Evolutionary conservation across 2,113 vertebrate genomes (phyloP).

Genomic region (Myiagra hebetior): DNA sequence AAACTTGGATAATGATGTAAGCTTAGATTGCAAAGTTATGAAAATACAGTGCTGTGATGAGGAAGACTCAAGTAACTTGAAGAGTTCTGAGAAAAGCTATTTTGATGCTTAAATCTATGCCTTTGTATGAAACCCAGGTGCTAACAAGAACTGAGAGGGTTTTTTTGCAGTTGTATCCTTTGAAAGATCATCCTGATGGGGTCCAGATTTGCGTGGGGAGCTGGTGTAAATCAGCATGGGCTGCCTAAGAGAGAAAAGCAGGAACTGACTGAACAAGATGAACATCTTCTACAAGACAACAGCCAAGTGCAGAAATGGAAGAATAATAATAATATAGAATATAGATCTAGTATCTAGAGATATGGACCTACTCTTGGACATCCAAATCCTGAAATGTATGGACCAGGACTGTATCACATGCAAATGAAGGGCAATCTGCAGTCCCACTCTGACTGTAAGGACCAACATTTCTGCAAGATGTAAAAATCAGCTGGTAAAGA

Average conservation of each 20-base stretch:
- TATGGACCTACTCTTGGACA: neutral
- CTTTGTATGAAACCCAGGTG: accelerated
- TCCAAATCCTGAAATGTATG: neutral
- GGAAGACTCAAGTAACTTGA: neutral
- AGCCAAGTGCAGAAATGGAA: neutral
- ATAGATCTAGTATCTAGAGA: neutral
- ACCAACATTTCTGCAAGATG: neutral
- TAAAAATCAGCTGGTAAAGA: neutral
- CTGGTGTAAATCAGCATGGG: neutral
- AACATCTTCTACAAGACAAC: neutral
- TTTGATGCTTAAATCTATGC: neutral
- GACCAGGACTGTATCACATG: neutral
- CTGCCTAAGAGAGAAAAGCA: neutral
- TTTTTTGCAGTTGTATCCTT: neutral
- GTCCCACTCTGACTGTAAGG: neutral
- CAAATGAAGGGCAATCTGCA: neutral
- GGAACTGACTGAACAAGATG: neutral
- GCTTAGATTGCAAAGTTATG: neutral
- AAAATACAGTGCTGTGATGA: neutral
- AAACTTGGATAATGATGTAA: accelerated
- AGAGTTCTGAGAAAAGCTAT: neutral
- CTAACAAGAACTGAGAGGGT: accelerated
- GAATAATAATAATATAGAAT: neutral
- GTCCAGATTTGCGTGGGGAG: neutral
- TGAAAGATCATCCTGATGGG: neutral